phyloP scores from a whole-genome alignment of 2,888 invertebrate species.

The Calameuta idolon region DNA sequence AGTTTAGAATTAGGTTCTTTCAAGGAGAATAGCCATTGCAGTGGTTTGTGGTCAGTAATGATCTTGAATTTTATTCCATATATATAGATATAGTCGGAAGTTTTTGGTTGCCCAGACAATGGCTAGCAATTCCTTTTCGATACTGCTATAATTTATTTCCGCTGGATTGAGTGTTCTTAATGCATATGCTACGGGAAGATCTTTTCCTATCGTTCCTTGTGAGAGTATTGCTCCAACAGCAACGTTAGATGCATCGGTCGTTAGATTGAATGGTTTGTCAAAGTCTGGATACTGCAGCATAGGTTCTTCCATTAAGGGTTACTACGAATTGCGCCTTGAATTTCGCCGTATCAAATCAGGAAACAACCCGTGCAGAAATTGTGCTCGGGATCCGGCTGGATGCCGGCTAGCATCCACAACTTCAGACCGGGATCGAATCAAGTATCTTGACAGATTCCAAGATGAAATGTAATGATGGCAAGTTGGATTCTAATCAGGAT shows the following conservation, averaged over 20 bases:
- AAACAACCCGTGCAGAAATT: too few relatives aligned
- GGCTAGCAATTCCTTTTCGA: constrained; percentile 46
- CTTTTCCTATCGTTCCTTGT: constrained; percentile 27
- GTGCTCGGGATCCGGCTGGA: too few relatives aligned
- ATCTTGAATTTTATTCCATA: constrained; percentile 33
- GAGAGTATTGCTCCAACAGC: constrained; percentile 37
- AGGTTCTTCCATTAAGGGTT: constrained; percentile 22
- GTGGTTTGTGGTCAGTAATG: constrained; percentile 52
- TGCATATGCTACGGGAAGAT: constrained; percentile 38
- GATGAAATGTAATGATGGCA: too few relatives aligned
- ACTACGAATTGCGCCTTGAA: too few relatives aligned
- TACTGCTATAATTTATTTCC: constrained; percentile 40
- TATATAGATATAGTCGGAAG: constrained; percentile 44
- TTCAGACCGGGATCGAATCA: too few relatives aligned
- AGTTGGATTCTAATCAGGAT: too few relatives aligned
- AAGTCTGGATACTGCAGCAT: constrained; percentile 36
- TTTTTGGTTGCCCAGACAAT: constrained; percentile 44
- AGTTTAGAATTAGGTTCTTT: constrained; percentile 45
- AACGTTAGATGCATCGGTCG: constrained; percentile 38
- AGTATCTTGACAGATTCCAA: too few relatives aligned
- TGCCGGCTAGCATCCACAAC: too few relatives aligned
- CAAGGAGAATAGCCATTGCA: constrained; percentile 47
- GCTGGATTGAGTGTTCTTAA: constrained; percentile 33
- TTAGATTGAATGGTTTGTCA: constrained; percentile 30
- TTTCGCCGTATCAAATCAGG: too few relatives aligned